Evolutionary conservation across 2,113 vertebrate species (phyloP).

Genomic region (Colossoma macropomum): DNA sequence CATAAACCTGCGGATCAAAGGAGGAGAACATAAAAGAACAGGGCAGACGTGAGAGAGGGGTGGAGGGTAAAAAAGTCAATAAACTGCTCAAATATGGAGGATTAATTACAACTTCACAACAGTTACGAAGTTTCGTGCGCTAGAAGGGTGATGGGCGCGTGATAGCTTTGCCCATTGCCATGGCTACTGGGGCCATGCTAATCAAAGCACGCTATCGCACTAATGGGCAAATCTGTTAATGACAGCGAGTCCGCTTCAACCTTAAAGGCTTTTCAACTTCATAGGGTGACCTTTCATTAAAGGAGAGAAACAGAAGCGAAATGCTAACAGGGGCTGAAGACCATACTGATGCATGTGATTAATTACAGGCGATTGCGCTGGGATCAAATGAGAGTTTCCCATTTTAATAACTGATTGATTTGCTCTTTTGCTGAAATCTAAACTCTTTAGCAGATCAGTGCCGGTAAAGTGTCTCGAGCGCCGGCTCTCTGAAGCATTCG

Average conservation of each 20-base stretch:
- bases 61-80: neutral
- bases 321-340: constrained; percentile 39
- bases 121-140: neutral
- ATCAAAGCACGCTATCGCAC: constrained; percentile 38
- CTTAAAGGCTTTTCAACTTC: constrained; percentile 7
- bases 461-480: neutral
- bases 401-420: constrained; percentile 50
- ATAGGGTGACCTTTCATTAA: constrained; percentile 5
- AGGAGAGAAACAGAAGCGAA: constrained; percentile 5
- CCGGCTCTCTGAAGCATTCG: neutral
- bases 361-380: constrained; percentile 32
- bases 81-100: neutral
- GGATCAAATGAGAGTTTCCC: constrained; percentile 34
- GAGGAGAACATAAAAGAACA: neutral
- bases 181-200: neutral
- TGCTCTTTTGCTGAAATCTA: constrained; percentile 40
- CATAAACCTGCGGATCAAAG: neutral
- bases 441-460: constrained; percentile 49
- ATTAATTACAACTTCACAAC: neutral
- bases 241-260: neutral
- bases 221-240: constrained; percentile 42
- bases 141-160: neutral
- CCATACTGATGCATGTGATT: constrained; percentile 32
- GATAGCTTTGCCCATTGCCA: neutral
- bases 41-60: neutral